Base-by-base conservation (phyloP, 2,888 invertebrate genomes). In the Athalia circularis region DNA sequence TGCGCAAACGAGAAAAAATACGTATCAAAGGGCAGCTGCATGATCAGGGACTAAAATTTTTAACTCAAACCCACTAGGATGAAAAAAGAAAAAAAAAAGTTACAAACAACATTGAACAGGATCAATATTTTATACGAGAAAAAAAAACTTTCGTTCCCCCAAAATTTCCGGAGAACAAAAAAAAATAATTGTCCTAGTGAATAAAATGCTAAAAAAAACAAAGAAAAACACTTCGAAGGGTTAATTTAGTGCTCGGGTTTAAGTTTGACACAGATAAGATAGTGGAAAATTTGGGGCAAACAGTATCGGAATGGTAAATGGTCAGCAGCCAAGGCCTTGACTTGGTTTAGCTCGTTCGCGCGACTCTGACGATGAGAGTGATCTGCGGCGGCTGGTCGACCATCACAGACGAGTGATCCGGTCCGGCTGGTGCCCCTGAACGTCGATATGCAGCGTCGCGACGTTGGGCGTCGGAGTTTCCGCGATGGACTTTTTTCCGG, bases 241-340 rank as follows among this genome's bases (percentile, higher is more conserved):
- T 29, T 29, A 29, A 29, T 29, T 29, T 29, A 29, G 29, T 1
- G 11, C 7, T 45, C n/a, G 13, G 47, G 57, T 52, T 13, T 45
- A 52, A 72, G 59, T n/a, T 13, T 59, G 72, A 72, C 72, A 59
- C 59, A 59, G 72, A 72, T 59, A 72, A 15, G 45, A 29, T 29
- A 72, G 72, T 59, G 75, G 61, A 64, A 57, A 78, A 78, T 70
- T 65, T 78, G 72, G 78, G 78, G 59, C 78, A 74, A 70, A 78
- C 65, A 62, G 72, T 78, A 74, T 74, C 61, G 72, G 64, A 57
- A 74, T 78, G 78, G 75, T 50, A 75, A 75, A 75, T 75, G 75
- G 78, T 74, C 62, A 78, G 72, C 64, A 78, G 78, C 78, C 78
- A 78, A 65, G 74, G 74, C 78, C 78, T 78, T 78, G 78, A 78